Conservation (phyloP, 2,888 invertebrate species). For the Gortyna flavago region DNA sequence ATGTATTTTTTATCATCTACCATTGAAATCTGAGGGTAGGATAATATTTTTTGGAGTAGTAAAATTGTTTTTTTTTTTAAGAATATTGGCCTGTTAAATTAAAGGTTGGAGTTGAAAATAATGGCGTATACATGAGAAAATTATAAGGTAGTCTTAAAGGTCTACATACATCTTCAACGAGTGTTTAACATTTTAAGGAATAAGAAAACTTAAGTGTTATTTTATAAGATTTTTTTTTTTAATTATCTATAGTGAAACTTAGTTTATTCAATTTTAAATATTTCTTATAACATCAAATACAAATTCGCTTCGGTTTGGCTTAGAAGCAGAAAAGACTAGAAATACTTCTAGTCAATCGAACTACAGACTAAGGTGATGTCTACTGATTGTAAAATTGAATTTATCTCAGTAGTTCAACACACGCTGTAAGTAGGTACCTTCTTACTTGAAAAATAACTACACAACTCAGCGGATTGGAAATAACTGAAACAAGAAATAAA, state of each 20-base stretch:
- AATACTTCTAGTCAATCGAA: neutral
- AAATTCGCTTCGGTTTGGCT: neutral
- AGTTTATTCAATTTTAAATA: no score
- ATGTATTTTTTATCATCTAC: conserved; percentile 61
- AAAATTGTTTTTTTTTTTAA: conserved; percentile 12
- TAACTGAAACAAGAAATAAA: conserved; percentile 55
- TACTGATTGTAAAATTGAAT: conserved; percentile 23
- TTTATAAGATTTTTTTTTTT: neutral
- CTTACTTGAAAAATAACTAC: conserved; percentile 34
- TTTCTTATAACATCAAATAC: neutral
- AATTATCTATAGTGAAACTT: no score
- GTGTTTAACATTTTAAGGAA: neutral
- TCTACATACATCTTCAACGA: neutral
- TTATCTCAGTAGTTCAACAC: neutral
- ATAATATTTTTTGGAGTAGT: conserved; percentile 53
- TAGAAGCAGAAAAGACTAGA: neutral
- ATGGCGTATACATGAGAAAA: neutral
- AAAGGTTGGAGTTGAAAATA: conserved; percentile 3
- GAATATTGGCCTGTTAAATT: neutral
- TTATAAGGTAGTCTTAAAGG: neutral
- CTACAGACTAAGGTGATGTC: neutral
- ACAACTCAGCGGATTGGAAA: conserved; percentile 40
- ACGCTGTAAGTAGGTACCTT: neutral
- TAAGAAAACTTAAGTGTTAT: neutral
- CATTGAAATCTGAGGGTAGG: conserved; percentile 56